Evolutionary conservation across 2,113 vertebrate genomes (phyloP).

Genomic region (Chloropsis cyanopogon): DNA sequence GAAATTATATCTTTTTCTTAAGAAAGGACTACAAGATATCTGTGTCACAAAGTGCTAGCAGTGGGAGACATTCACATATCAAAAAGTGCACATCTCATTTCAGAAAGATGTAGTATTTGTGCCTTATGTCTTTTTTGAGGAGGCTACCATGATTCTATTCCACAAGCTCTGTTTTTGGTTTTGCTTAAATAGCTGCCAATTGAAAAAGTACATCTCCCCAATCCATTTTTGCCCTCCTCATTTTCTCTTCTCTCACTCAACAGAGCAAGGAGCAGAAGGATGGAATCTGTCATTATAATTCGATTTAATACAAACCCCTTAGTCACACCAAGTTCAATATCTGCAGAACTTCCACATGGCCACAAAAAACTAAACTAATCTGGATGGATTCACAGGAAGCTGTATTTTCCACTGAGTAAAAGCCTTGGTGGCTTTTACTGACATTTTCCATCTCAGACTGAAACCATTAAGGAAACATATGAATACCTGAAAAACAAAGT

Average conservation of each 20-base stretch:
- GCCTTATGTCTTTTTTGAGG: neutral
- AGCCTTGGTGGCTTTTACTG: neutral
- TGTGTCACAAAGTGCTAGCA: neutral
- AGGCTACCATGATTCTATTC: neutral
- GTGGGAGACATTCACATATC: neutral
- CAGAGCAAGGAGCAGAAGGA: neutral
- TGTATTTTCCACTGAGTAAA: neutral
- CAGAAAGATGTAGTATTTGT: neutral
- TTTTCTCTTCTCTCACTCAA: neutral
- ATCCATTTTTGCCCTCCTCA: neutral
- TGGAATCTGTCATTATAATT: neutral
- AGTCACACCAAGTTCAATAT: neutral
- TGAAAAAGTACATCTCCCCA: neutral
- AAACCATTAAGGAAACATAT: neutral
- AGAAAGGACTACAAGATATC: neutral
- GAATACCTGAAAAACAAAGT: conserved; percentile 2
- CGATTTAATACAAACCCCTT: neutral
- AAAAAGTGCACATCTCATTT: neutral
- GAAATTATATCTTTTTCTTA: neutral
- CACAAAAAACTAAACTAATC: neutral
- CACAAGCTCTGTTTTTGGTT: neutral
- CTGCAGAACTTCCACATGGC: neutral
- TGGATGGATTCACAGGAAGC: neutral
- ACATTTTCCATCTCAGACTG: neutral
- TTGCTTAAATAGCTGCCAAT: neutral